These are phyloP conservation scores for Callospermophilus lateralis DNA, from an alignment of 2,113 vertebrate genomes.

Conservation along the genomic window DNA sequence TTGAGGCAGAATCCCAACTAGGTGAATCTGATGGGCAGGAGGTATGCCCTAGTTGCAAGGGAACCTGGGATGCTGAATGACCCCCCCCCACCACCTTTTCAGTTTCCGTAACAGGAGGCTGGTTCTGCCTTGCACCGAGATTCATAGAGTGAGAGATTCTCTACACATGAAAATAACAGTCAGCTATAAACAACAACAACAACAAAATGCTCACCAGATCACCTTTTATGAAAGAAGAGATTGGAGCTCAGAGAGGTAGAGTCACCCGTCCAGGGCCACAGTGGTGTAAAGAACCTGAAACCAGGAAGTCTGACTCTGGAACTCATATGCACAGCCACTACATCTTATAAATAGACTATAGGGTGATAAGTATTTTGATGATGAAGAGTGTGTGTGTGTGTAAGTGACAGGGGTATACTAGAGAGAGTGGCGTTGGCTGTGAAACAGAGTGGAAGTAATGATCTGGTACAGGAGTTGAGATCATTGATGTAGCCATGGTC, in stretches of 20 bases:
- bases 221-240: neutral
- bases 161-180: neutral
- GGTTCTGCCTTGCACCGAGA: neutral
- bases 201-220: neutral
- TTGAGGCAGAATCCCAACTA: neutral
- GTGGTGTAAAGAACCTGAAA: neutral
- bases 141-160: neutral
- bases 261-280: neutral
- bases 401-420: neutral
- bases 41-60: neutral
- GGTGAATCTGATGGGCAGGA: neutral
- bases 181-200: neutral
- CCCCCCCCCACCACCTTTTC: neutral
- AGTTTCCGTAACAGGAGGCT: neutral
- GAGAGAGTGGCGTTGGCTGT: neutral
- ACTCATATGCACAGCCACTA: neutral
- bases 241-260: neutral
- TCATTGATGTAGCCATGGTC: neutral
- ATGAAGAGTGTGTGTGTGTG: neutral
- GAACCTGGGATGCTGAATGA: neutral
- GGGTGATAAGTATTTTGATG: neutral
- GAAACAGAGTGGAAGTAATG: neutral
- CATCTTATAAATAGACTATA: neutral
- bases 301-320: constrained; percentile 27
- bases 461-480: neutral